Percentiles rank a stretch among this genome's conserved stretches.
Evolutionary conservation across 2,113 vertebrate genomes (phyloP).

Genomic region (Otis tarda): DNA sequence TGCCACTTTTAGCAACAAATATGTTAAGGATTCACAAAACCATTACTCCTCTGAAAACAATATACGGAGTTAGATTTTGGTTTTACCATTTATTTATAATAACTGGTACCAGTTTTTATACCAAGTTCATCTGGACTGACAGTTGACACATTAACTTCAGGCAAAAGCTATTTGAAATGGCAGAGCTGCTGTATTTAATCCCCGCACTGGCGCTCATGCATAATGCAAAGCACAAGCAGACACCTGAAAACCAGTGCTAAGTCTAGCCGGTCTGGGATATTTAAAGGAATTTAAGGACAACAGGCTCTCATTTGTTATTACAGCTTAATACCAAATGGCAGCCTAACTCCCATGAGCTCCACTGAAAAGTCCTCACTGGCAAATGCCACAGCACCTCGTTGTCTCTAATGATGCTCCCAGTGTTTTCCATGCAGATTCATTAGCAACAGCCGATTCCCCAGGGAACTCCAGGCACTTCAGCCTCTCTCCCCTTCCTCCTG

Average conservation of each 20-base stretch:
- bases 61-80: background rate
- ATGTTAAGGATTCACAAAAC: background rate
- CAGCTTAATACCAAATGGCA: background rate
- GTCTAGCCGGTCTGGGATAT: background rate
- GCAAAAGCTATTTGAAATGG: slow-evolving; percentile 39
- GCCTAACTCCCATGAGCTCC: background rate
- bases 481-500: background rate
- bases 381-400: background rate
- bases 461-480: background rate
- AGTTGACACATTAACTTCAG: slow-evolving; percentile 57
- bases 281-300: slow-evolving; percentile 42
- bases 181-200: slow-evolving; percentile 50
- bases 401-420: background rate
- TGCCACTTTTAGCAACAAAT: background rate
- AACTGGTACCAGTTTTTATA: background rate
- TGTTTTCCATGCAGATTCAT: background rate
- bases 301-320: background rate
- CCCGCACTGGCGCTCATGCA: slow-evolving; percentile 4
- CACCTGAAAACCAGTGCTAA: background rate
- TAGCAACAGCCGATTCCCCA: fast-evolving
- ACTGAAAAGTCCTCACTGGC: background rate
- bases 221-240: slow-evolving; percentile 36
- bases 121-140: slow-evolving; percentile 46
- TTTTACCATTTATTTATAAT: background rate
- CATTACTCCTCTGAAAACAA: background rate